Evolutionary conservation across 2,113 vertebrate species (phyloP).

Genomic region (Syngnathus typhle): DNA sequence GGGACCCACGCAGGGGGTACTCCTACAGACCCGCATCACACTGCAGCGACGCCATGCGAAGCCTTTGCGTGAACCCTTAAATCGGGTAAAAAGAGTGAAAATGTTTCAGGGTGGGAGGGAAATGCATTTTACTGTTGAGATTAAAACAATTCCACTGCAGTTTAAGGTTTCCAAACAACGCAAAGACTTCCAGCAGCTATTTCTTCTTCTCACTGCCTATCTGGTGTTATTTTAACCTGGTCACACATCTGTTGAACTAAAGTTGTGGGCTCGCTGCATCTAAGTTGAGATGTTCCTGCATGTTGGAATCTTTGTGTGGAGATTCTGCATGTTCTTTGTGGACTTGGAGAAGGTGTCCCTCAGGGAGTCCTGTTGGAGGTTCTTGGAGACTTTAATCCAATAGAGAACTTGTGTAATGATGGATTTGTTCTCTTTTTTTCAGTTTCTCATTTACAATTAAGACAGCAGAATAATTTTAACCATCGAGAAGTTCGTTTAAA

Average conservation of each 20-base stretch:
- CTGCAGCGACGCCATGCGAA: constrained; percentile 49
- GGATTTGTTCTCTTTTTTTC: too few relatives aligned
- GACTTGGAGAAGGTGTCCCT: too few relatives aligned
- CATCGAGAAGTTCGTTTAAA: too few relatives aligned
- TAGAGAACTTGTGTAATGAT: too few relatives aligned
- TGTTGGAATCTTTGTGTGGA: too few relatives aligned
- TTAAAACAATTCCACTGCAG: neutral
- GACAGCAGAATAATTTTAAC: too few relatives aligned
- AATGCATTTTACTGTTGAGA: constrained; percentile 1
- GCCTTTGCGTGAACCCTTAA: constrained; percentile 17
- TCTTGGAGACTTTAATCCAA: too few relatives aligned
- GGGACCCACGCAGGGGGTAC: constrained; percentile 70
- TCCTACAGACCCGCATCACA: constrained; percentile 51
- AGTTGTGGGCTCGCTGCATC: constrained; percentile 31
- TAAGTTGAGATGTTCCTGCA: constrained; percentile 29
- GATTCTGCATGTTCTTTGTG: too few relatives aligned
- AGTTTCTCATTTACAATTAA: too few relatives aligned
- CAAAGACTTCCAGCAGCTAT: constrained; percentile 25
- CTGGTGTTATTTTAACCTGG: constrained; percentile 61
- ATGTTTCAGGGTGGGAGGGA: neutral
- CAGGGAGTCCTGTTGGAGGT: too few relatives aligned
- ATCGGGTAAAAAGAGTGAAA: neutral
- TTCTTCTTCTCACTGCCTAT: constrained; percentile 37
- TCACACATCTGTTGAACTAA: constrained; percentile 55
- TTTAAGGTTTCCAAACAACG: constrained; percentile 1